phyloP scores from a whole-genome alignment of 1,140 invertebrate species.

The Zaprionus gabonicus region DNA sequence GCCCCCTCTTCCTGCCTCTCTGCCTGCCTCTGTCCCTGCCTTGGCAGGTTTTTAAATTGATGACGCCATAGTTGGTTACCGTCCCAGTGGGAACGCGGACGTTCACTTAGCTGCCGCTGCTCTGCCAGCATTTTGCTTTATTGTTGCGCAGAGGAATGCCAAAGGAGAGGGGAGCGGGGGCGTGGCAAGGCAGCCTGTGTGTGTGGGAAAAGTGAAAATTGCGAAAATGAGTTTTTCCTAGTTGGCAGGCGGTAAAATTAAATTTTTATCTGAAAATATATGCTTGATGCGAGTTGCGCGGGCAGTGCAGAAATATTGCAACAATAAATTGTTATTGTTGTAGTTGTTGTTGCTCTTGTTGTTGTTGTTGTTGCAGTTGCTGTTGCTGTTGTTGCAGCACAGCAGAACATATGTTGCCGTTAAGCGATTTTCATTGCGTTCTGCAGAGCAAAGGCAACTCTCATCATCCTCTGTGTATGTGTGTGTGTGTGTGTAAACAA shows the following conservation, averaged over 20 bases:
- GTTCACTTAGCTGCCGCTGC: slow-evolving; percentile 30
- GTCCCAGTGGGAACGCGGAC: slow-evolving; percentile 2
- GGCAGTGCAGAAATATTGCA: slow-evolving; percentile 45
- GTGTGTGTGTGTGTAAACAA: slow-evolving; percentile 69
- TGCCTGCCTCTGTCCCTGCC: neutral
- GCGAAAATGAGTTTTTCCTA: slow-evolving; percentile 69
- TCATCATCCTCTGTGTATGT: neutral
- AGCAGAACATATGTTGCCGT: slow-evolving; percentile 68
- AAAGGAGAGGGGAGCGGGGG: neutral
- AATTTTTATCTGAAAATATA: slow-evolving; percentile 67
- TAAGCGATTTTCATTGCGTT: slow-evolving; percentile 66
- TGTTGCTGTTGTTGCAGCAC: slow-evolving; percentile 3
- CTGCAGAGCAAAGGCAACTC: slow-evolving; percentile 53
- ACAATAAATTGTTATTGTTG: slow-evolving; percentile 61
- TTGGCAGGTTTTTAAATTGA: slow-evolving; percentile 68
- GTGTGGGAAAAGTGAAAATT: slow-evolving; percentile 57
- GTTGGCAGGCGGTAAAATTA: slow-evolving; percentile 59
- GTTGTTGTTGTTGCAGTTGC: slow-evolving; percentile 8
- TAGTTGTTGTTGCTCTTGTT: neutral
- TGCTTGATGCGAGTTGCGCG: neutral
- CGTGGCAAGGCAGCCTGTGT: slow-evolving; percentile 35
- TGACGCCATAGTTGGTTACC: slow-evolving; percentile 60
- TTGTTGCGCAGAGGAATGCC: slow-evolving; percentile 29
- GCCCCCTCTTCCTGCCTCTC: neutral
- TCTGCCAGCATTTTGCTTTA: slow-evolving; percentile 47